Conservation (phyloP, 2,113 vertebrate genomes). For the Nansenia antarctica region DNA sequence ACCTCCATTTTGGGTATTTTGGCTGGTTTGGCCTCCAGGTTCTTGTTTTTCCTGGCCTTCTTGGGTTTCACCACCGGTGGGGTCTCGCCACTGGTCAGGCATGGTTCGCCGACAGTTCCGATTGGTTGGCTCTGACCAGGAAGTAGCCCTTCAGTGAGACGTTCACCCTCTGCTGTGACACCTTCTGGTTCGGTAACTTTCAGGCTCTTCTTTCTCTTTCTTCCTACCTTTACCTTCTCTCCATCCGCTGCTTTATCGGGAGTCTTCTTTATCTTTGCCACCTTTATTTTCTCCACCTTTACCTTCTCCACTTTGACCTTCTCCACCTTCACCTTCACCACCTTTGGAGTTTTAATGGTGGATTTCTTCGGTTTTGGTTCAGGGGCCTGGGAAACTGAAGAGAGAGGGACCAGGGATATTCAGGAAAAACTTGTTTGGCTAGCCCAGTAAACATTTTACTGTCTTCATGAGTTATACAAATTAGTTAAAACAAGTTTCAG, state of each 20-base stretch:
- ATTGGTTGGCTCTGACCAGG: slow-evolving; percentile 47
- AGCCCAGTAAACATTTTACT: not conserved
- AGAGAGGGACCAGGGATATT: not conserved
- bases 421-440: not conserved
- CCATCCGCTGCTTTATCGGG: slow-evolving; percentile 26
- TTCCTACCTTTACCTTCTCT: too few relatives aligned
- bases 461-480: not conserved
- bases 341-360: slow-evolving; percentile 58
- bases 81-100: slow-evolving; percentile 46
- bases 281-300: slow-evolving; percentile 18
- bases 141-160: slow-evolving; percentile 25
- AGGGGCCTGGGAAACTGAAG: slow-evolving; percentile 32
- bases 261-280: slow-evolving; percentile 15
- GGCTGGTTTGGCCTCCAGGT: slow-evolving; percentile 38
- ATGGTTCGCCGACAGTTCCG: slow-evolving; percentile 53
- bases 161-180: slow-evolving; percentile 22
- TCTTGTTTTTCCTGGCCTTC: slow-evolving; percentile 60
- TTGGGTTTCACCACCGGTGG: slow-evolving; percentile 46
- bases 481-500: too few relatives aligned
- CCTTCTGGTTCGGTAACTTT: not conserved
- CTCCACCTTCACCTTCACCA: slow-evolving; percentile 45
- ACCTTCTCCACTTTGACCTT: too few relatives aligned
- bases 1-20: slow-evolving; percentile 40
- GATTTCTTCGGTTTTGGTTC: slow-evolving; percentile 46
- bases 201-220: slow-evolving; percentile 47